Conservation (phyloP, 2,797 vertebrate genomes). For the Melanotaenia boesemani region DNA sequence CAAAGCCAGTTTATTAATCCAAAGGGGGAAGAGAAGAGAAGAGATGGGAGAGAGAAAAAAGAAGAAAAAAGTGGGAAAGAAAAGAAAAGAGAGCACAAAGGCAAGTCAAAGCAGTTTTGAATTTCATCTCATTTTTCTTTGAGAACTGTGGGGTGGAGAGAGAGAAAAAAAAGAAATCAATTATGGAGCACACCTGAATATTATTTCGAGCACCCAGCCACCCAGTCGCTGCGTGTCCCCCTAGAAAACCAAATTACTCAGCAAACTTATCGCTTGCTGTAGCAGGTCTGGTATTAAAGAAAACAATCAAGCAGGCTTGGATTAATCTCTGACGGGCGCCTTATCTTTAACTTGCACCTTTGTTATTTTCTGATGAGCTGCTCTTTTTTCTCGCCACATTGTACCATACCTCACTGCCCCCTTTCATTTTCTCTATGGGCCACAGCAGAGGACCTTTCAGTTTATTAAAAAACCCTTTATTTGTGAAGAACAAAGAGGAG, state of each 20-base stretch:
- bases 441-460: slow-evolving; percentile 96
- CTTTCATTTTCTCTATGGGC: slow-evolving; percentile 99
- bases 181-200: slow-evolving; percentile 99
- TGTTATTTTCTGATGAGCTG: slow-evolving; percentile 99
- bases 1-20: slow-evolving; percentile 87
- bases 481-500: slow-evolving; percentile 99
- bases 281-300: slow-evolving; percentile 99
- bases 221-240: slow-evolving; percentile 74
- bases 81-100: slow-evolving; percentile 67
- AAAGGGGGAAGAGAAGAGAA: slow-evolving; percentile 68
- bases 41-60: slow-evolving; percentile 28
- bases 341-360: slow-evolving; percentile 99
- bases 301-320: slow-evolving; percentile 99
- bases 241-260: slow-evolving; percentile 99
- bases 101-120: slow-evolving; percentile 85
- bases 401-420: slow-evolving; percentile 99
- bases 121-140: slow-evolving; percentile 85
- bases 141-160: slow-evolving; percentile 81
- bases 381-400: slow-evolving; percentile 93
- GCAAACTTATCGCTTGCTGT: slow-evolving; percentile 99
- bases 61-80: slow-evolving; percentile 19
- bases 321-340: slow-evolving; percentile 99
- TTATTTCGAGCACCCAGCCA: slow-evolving; percentile 92
- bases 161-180: slow-evolving; percentile 94
- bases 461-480: slow-evolving; percentile 99